These are phyloP conservation scores for Odontamblyopus rebecca DNA, from an alignment of 2,797 vertebrate species.

Conservation along the genomic window DNA sequence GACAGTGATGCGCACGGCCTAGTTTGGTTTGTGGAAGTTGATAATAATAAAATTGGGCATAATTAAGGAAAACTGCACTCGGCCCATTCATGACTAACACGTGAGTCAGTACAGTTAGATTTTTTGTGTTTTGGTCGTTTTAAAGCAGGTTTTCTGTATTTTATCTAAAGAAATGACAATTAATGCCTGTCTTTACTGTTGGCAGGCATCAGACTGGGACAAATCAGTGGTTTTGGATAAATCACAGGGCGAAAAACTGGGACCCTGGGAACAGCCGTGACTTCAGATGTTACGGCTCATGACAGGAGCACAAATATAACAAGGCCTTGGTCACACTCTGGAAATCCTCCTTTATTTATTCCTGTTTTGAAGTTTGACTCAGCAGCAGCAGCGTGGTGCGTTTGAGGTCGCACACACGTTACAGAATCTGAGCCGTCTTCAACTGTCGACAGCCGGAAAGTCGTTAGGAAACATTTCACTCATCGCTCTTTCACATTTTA, in stretches of 20 bases:
- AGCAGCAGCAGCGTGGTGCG: not conserved
- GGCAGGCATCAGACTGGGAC: no score
- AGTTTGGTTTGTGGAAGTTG: no score
- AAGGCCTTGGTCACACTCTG: not conserved
- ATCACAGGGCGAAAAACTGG: no score
- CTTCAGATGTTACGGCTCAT: not conserved
- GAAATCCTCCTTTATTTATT: not conserved
- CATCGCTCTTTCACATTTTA: constrained; percentile 8
- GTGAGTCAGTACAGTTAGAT: no score
- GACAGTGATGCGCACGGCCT: not conserved
- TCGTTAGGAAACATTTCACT: constrained; percentile 13
- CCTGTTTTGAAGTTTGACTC: not conserved
- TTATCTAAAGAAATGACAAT: no score
- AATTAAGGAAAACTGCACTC: no score
- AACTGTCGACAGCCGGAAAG: not conserved
- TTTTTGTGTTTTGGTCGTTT: no score
- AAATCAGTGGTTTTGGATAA: no score
- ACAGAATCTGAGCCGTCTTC: constrained; percentile 11
- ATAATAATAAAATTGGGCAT: no score
- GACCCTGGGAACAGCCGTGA: not conserved
- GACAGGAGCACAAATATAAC: not conserved
- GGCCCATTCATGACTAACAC: no score
- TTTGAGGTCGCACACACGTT: constrained; percentile 7
- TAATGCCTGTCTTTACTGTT: no score
- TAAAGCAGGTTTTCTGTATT: no score